Evolutionary conservation across 2,797 vertebrate genomes (phyloP).

Genomic region (Microhierax caerulescens): DNA sequence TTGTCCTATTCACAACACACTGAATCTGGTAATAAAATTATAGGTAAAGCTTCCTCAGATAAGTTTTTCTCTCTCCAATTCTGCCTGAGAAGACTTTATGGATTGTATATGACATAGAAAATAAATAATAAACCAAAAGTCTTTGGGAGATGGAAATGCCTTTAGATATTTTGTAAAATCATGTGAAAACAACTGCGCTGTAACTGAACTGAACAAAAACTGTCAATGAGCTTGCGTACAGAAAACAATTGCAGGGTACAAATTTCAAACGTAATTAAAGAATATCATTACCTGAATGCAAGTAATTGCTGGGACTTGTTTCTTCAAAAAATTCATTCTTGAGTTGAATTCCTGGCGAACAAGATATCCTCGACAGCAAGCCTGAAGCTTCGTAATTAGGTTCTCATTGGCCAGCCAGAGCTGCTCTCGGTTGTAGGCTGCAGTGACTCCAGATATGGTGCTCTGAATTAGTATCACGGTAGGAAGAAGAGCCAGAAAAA

Average conservation of each 20-base stretch:
- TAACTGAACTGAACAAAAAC: neutral
- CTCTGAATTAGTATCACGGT: constrained; percentile 69
- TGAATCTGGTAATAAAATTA: neutral
- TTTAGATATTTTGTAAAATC: neutral
- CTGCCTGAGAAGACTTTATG: neutral
- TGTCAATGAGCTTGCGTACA: neutral
- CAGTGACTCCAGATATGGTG: constrained; percentile 92
- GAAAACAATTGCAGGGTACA: neutral
- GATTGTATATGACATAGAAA: neutral
- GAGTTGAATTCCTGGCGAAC: constrained; percentile 84
- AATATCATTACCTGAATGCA: constrained; percentile 87
- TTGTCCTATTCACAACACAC: neutral
- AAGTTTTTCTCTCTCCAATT: neutral
- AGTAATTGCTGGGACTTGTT: constrained; percentile 88
- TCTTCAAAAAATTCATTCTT: constrained; percentile 86
- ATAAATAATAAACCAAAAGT: neutral
- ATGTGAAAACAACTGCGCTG: neutral
- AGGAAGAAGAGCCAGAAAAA: neutral
- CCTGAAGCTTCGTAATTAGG: constrained; percentile 90
- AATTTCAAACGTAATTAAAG: neutral
- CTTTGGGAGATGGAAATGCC: neutral
- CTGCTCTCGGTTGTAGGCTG: constrained; percentile 94
- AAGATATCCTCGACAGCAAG: constrained; percentile 91
- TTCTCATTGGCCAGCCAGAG: constrained; percentile 95
- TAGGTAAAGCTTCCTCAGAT: neutral